Conservation (phyloP, 1,140 invertebrate genomes). For the Leptoteleia sp. region DNA sequence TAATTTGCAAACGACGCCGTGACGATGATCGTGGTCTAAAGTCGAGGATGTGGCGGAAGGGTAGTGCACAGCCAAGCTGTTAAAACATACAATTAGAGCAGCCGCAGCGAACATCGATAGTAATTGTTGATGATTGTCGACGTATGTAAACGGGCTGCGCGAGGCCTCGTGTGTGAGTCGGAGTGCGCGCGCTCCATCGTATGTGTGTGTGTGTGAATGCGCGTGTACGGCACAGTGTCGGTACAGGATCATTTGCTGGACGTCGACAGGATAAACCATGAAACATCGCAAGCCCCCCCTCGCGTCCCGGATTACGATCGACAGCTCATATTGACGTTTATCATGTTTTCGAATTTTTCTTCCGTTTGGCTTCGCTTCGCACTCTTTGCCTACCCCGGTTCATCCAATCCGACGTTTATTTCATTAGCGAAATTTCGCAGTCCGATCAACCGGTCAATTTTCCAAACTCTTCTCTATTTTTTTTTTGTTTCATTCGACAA, state of each 20-base stretch:
- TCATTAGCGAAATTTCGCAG: slow-evolving; percentile 3
- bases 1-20: slow-evolving; percentile 55
- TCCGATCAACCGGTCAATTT: slow-evolving; percentile 3
- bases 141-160: slow-evolving; percentile 68
- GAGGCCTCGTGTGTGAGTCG: slow-evolving; percentile 45
- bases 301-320: slow-evolving; percentile 48
- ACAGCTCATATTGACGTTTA: no score
- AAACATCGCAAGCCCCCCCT: no score
- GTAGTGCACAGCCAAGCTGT: slow-evolving; percentile 75
- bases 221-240: slow-evolving; percentile 31
- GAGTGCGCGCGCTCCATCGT: background rate
- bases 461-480: slow-evolving; percentile 8
- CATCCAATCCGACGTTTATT: no score
- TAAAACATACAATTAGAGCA: slow-evolving; percentile 79
- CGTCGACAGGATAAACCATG: slow-evolving; percentile 52
- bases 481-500: no score
- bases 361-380: no score
- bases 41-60: slow-evolving; percentile 68
- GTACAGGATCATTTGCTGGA: slow-evolving; percentile 63
- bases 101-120: slow-evolving; percentile 78
- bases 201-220: background rate
- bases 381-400: no score
- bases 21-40: slow-evolving; percentile 60
- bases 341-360: no score
- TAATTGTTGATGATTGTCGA: slow-evolving; percentile 69